These are phyloP conservation scores for Strigamia maritima DNA, from an alignment of 2,888 invertebrate genomes.

Conservation along the genomic window DNA sequence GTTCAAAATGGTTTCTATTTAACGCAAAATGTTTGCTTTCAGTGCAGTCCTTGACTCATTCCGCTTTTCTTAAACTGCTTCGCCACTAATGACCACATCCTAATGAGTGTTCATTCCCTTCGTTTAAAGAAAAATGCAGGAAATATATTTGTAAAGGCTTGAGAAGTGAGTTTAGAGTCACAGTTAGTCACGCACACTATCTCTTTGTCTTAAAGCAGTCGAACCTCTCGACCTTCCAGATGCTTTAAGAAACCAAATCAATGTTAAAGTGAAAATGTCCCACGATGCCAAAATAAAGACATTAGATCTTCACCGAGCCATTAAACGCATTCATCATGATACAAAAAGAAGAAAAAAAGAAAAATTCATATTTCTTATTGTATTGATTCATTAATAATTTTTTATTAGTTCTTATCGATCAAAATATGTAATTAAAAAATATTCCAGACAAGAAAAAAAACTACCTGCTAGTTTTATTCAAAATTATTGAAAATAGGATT, in stretches of 20 bases:
- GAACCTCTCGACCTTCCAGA: not conserved
- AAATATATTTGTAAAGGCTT: not conserved
- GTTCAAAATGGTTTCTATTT: no score
- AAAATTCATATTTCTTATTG: no score
- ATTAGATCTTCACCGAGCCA: not conserved
- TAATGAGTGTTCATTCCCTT: not conserved
- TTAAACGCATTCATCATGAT: not conserved
- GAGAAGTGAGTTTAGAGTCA: not conserved
- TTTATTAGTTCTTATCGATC: no score
- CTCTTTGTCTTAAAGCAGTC: not conserved
- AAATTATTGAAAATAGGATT: not conserved
- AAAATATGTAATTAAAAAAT: no score
- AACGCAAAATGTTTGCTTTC: not conserved
- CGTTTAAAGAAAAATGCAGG: not conserved
- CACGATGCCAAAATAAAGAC: not conserved
- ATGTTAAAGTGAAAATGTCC: not conserved
- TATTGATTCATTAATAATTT: no score
- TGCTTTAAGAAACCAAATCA: not conserved
- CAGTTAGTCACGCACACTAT: slow-evolving; percentile 9
- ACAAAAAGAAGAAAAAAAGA: no score
- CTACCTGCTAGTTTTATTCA: not conserved
- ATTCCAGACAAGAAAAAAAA: not conserved
- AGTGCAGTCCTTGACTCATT: not conserved
- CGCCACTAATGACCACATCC: not conserved
- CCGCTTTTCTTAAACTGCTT: not conserved